Base-by-base conservation (phyloP, 2,888 invertebrate genomes). In the Drosophila neonasuta region DNA sequence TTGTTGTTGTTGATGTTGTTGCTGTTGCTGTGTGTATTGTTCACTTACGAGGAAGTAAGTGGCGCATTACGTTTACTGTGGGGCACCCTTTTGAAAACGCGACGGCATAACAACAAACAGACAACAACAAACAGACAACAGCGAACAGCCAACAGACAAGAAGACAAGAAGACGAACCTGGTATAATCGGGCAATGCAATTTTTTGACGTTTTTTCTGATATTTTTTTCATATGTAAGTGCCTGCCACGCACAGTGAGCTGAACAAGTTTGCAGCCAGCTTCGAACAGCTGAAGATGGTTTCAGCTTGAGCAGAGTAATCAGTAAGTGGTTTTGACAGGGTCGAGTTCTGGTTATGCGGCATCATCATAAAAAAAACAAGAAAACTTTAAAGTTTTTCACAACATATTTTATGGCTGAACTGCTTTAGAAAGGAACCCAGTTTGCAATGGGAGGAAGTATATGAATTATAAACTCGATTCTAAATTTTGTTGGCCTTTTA, bases 61-160 rank as follows among this genome's bases (percentile, higher is more conserved):
- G 87, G 71, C 67, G 81, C 81, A 82, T 86, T 82, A 78, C 87
- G 85, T 80, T 76, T 64, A 55, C 72, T 79, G 49, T 83, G 80
- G 63, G 61, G 77, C 77, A 72, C 80, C 81, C 84, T 86, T 86
- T 77, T 71, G 54, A 63, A 71, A 64, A 58, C 58, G 59, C 73
- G 59, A 59, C 66, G 45, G 61, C 75, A 78, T 61, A 74, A 81
- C 77, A 68, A 65, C 56, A 67, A 67, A 66, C 60, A 61, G 46
- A 30, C 39, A 34, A 52, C 42, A 29, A 8, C 17, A 13, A 48
- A 42, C n/a, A 10, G 13, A 77, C 62, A 64, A 54, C 50, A 68
- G 45, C 54, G 60, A 66, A 49, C 17, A 17, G 17, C 0, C 17
- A 30, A 11, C 32, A 9, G n/a, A 8, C 10, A 15, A 7, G 55